Conservation (phyloP, 2,113 vertebrate species). For the Isichthys henryi region DNA sequence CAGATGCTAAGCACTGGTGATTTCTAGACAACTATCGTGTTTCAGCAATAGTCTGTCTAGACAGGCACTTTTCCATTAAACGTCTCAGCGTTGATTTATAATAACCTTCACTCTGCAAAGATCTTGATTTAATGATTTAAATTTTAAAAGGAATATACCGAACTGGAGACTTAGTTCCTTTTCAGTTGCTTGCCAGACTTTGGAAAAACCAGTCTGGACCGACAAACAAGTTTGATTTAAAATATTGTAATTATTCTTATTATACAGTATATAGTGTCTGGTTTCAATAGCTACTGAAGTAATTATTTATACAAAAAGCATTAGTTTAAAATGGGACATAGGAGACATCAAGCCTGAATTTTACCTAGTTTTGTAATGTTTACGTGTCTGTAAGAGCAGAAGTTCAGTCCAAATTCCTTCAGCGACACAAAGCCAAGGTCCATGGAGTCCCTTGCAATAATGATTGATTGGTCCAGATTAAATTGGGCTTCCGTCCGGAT, state of each 20-base stretch:
- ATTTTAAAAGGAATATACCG: constrained; percentile 13
- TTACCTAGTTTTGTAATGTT: neutral
- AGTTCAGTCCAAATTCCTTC: neutral
- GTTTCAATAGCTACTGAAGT: neutral
- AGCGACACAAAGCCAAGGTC: neutral
- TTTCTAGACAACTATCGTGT: neutral
- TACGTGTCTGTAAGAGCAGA: neutral
- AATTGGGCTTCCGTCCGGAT: neutral
- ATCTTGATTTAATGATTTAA: constrained; percentile 25
- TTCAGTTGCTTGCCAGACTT: neutral
- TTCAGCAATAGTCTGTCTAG: neutral
- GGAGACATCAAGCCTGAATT: neutral
- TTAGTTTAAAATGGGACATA: neutral
- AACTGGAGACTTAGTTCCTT: neutral
- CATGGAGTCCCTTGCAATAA: neutral
- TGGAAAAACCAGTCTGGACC: neutral
- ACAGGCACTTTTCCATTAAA: neutral
- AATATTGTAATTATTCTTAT: constrained; percentile 3
- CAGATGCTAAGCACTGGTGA: neutral
- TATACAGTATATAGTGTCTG: neutral
- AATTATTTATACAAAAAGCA: neutral
- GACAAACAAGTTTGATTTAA: neutral
- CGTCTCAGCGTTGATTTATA: neutral
- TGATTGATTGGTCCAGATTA: neutral
- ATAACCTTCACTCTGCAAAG: neutral